Evolutionary conservation across 1,140 invertebrate species (phyloP).

Genomic region (Drosophila lacertosa): DNA sequence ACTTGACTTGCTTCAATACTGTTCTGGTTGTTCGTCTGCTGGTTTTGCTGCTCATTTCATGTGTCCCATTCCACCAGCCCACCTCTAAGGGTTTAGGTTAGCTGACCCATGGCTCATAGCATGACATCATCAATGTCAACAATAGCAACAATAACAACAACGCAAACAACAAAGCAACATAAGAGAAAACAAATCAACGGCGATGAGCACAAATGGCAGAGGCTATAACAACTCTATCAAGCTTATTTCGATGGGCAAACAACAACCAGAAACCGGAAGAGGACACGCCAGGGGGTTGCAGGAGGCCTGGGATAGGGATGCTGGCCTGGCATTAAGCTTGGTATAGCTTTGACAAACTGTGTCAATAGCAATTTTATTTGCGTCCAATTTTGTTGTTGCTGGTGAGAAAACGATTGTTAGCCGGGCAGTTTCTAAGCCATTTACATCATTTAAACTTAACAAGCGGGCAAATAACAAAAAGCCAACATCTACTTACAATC

Average conservation of each 20-base stretch:
- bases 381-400: constrained; percentile 75
- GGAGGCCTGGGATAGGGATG: constrained; percentile 30
- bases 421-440: constrained; percentile 79
- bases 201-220: constrained; percentile 76
- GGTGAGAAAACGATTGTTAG: constrained; percentile 58
- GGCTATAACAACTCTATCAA: constrained; percentile 80
- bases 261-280: constrained; percentile 30
- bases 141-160: constrained; percentile 11
- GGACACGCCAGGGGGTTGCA: not conserved
- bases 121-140: constrained; percentile 17
- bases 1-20: constrained; percentile 54
- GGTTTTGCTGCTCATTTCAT: constrained; percentile 24
- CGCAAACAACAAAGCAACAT: constrained; percentile 16
- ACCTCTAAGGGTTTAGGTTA: constrained; percentile 26
- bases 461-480: constrained; percentile 80
- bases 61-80: not conserved
- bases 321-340: constrained; percentile 36
- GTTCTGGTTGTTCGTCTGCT: constrained; percentile 16
- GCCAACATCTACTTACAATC: constrained; percentile 58
- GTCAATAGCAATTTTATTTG: constrained; percentile 83
- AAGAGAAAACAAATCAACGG: constrained; percentile 75
- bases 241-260: constrained; percentile 78
- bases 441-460: constrained; percentile 81
- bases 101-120: constrained; percentile 35
- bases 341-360: constrained; percentile 77